Evolutionary conservation across 2,797 vertebrate genomes (phyloP).

Genomic region (Mus minutoides): DNA sequence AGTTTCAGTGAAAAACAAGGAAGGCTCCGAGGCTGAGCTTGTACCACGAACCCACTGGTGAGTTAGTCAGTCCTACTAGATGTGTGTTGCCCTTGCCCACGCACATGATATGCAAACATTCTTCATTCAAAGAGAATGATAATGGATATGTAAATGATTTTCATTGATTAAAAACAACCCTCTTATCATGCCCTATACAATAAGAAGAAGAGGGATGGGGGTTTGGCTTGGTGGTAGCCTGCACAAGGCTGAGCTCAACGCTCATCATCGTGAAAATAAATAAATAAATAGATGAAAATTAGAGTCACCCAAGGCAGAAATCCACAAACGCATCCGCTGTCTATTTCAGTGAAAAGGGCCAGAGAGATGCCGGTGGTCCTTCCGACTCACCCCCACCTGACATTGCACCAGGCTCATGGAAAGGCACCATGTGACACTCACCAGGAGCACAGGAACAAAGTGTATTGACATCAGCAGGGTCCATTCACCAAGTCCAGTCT

Average conservation of each 20-base stretch:
- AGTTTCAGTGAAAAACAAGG: neutral
- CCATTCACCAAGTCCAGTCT: neutral
- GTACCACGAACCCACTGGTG: neutral
- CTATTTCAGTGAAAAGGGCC: neutral
- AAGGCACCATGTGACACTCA: neutral
- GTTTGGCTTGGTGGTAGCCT: neutral
- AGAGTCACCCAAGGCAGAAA: neutral
- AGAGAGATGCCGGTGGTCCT: neutral
- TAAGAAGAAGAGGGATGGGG: neutral
- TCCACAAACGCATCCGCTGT: rapidly evolving
- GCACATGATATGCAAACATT: neutral
- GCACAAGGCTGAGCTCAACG: neutral
- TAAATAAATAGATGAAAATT: neutral
- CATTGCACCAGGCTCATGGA: rapidly evolving
- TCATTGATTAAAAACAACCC: neutral
- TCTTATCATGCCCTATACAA: neutral
- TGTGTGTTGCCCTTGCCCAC: neutral
- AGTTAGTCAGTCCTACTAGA: neutral
- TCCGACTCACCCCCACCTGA: neutral
- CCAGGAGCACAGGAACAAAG: neutral
- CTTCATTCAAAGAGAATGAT: neutral
- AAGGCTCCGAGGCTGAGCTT: neutral
- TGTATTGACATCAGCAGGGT: neutral
- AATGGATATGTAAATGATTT: neutral
- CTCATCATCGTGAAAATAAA: neutral